Percentiles rank a stretch among this genome's conserved stretches.
Evolutionary conservation across 2,113 vertebrate genomes (phyloP).

Genomic region (Gracilinanus agilis): DNA sequence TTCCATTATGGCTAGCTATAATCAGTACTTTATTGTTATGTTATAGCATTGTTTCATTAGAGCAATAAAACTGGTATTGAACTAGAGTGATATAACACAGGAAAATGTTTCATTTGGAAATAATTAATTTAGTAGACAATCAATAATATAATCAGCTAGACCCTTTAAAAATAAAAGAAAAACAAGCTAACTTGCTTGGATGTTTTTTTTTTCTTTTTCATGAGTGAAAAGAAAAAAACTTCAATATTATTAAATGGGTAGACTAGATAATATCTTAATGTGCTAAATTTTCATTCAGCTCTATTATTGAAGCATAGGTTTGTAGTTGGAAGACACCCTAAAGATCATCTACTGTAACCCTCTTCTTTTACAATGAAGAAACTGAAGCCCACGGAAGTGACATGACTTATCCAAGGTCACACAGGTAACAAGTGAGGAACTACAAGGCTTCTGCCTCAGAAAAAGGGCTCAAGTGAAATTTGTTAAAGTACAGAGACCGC

Average conservation of each 20-base stretch:
- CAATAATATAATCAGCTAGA: constrained; percentile 67
- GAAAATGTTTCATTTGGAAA: constrained; percentile 70
- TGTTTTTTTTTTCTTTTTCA: constrained; percentile 46
- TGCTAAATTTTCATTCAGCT: not conserved
- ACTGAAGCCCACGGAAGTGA: not conserved
- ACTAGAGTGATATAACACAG: constrained; percentile 68
- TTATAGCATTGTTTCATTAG: constrained; percentile 75
- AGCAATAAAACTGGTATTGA: constrained; percentile 74
- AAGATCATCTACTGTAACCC: not conserved
- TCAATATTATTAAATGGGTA: constrained; percentile 2
- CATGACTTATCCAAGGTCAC: not conserved
- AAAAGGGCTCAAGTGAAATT: constrained; percentile 21
- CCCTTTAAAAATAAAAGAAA: constrained; percentile 65
- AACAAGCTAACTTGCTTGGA: constrained; percentile 58
- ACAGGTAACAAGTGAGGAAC: not conserved
- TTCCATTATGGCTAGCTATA: constrained; percentile 71
- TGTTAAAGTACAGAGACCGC: not conserved
- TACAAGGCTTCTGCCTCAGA: constrained; percentile 20
- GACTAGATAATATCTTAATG: constrained; percentile 47
- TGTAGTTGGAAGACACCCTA: not conserved
- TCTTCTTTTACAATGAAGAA: not conserved
- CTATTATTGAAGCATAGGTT: not conserved
- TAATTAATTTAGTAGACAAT: constrained; percentile 69
- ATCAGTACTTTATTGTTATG: constrained; percentile 70
- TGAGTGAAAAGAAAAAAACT: not conserved